These are phyloP conservation scores for Eudemis profundana DNA, from an alignment of 2,888 invertebrate species.

Conservation along the genomic window DNA sequence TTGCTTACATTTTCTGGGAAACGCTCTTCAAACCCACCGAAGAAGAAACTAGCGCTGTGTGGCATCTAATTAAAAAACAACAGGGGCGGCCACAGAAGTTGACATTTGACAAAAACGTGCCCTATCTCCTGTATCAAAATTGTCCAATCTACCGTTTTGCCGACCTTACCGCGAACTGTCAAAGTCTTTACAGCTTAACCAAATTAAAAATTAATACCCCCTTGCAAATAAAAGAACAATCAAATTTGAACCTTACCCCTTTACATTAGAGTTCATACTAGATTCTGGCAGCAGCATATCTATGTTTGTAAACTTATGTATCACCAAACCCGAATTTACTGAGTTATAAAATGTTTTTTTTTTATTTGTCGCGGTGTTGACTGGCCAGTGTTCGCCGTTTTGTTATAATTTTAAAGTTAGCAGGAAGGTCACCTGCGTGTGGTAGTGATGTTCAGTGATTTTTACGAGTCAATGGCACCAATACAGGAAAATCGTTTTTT, in stretches of 20 bases:
- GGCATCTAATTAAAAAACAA: conserved; percentile 53
- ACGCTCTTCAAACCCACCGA: conserved; percentile 55
- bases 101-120: conserved; percentile 83
- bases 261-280: conserved; percentile 35
- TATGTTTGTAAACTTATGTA: conserved; percentile 63
- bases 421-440: conserved; percentile 40
- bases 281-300: not conserved
- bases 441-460: conserved; percentile 21
- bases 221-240: not conserved
- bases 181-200: conserved; percentile 69
- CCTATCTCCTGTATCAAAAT: conserved; percentile 79
- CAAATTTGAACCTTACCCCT: conserved; percentile 49
- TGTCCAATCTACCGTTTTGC: conserved; percentile 80
- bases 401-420: conserved; percentile 51
- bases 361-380: conserved; percentile 56
- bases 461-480: not conserved
- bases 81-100: conserved; percentile 79
- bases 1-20: conserved; percentile 24
- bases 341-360: conserved; percentile 75
- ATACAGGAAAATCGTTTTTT: not conserved
- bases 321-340: conserved; percentile 76
- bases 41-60: conserved; percentile 53
- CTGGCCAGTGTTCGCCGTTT: conserved; percentile 54
- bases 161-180: conserved; percentile 82
- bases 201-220: conserved; percentile 46